These are phyloP conservation scores for Austrolebias charrua DNA, from an alignment of 2,797 vertebrate genomes.

Conservation along the genomic window DNA sequence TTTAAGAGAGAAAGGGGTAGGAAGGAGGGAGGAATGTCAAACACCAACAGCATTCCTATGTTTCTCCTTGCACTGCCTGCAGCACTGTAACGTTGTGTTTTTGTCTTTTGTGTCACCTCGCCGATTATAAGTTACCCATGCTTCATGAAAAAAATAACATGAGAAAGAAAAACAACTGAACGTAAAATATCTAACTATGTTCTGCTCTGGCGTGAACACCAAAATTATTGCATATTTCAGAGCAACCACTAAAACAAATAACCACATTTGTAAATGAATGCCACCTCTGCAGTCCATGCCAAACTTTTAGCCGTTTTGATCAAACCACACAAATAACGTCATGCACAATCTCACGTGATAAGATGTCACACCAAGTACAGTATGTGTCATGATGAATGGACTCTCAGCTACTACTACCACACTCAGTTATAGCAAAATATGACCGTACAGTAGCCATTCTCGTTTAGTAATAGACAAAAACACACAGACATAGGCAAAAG, in stretches of 20 bases:
- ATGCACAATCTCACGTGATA: too few species aligned
- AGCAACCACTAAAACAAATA: neutral
- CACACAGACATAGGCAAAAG: too few species aligned
- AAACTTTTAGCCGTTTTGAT: too few species aligned
- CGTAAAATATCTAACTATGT: slow-evolving; percentile 13
- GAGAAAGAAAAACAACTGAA: slow-evolving; percentile 34
- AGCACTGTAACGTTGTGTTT: slow-evolving; percentile 75
- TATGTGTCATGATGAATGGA: too few species aligned
- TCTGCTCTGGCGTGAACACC: neutral
- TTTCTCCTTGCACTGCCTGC: slow-evolving; percentile 77
- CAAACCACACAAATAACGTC: too few species aligned
- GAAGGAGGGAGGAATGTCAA: slow-evolving; percentile 77
- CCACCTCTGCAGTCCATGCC: too few species aligned
- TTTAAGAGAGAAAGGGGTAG: slow-evolving; percentile 17
- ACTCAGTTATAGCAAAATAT: too few species aligned
- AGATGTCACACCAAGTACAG: too few species aligned
- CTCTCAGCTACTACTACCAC: too few species aligned
- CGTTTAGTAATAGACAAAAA: too few species aligned
- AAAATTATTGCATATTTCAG: too few species aligned
- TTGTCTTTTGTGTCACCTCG: slow-evolving; percentile 68
- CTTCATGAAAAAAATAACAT: slow-evolving; percentile 50
- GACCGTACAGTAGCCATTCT: too few species aligned
- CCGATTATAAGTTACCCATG: slow-evolving; percentile 59
- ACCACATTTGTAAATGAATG: neutral
- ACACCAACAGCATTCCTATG: slow-evolving; percentile 84